Evolutionary conservation across 2,113 vertebrate genomes (phyloP), one percentile per base, ranked within the genome.

Genomic region (Acanthisitta chloris): DNA sequence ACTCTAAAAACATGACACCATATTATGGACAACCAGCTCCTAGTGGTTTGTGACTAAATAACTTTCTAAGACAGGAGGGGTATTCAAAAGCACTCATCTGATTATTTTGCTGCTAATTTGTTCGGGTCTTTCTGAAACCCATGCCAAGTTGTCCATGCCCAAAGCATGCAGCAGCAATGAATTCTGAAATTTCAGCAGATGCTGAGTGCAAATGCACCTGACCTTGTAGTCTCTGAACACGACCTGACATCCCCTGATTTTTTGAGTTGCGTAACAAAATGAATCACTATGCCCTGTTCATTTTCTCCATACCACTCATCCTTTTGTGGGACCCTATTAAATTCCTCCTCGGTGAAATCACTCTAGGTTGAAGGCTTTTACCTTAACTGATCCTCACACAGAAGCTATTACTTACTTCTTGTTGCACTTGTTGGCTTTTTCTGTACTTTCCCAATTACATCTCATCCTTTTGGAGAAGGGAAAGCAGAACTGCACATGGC

Each of bases 31-130:
- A 85, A 57, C 28, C 36, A 45, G 43, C 54, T 67, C 49, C 14
- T 5, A 64, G 12, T 6, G 40, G 65, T 23, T 43, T 2, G 0
- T 0, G 2, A 81, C 9, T 1, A 1, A 70, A 26, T 42, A 64
- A 51, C 42, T 33, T 54, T 23, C 46, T 42, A 45, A n/a, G 16
- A 14, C 6, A 28, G 13, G 7, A 17, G 19, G 28, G 18, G 13
- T 31, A 24, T 23, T 81, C 80, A 77, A 54, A 21, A 79, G 59
- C 57, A 81, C 13, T 64, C 21, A 46, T 34, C 29, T 51, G 18
- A 71, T 57, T 52, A 15, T 34, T 61, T 42, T 72, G 10, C 65
- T 19, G 42, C 52, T 3, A 21, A 36, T 76, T 61, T 72, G 4
- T 72, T 79, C 38, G 51, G 31, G 25, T 52, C 58, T 66, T 94